Base-by-base conservation (phyloP, 2,797 vertebrate genomes). In the Lacerta viridis region DNA sequence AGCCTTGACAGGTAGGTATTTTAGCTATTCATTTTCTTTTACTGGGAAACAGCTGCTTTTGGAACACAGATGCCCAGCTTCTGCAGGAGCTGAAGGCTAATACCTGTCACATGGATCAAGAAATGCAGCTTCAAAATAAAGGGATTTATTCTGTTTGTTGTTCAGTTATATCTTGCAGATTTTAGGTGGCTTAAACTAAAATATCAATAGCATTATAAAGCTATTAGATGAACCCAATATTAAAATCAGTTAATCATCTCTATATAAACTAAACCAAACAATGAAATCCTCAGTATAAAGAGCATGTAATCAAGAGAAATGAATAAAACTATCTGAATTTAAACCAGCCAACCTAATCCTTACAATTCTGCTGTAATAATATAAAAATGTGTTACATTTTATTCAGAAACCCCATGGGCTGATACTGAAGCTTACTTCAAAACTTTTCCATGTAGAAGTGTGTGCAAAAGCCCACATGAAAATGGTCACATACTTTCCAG, bases 171-270 rank as follows among this genome's bases (percentile, higher is more conserved):
- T 74, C 29, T 13, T 59, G n/a, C 8, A 61, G 55, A 72, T 7
- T 64, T 13, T 64, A 85, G 78, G 68, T 74, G n/a, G 86, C 55
- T 81, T 64, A 50, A 41, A 68, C 7, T 36, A 78, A 77, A 87
- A 80, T 71, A 84, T 69, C 29, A 82, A 50, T 69, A 64, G 80
- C 69, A 75, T 85, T 27, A 72, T 15, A 50, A 89, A 50, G 41
- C 77, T 55, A 74, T 80, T 80, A 50, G 59, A 88, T 50, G 43
- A 15, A 84, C 39, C 20, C 46, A 84, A 64, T 72, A 75, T 85
- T 66, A 66, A 89, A 80, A 75, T 85, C 82, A 75, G 66, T 64
- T 46, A 80, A 89, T 75, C n/a, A 39, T 17, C 79, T 85, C 43
- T 59, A 41, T 71, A 84, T 36, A 84, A 84, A 68, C 33, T 80